These are phyloP conservation scores for Lucinisca nassula DNA, from an alignment of 2,888 invertebrate species.

Conservation along the genomic window DNA sequence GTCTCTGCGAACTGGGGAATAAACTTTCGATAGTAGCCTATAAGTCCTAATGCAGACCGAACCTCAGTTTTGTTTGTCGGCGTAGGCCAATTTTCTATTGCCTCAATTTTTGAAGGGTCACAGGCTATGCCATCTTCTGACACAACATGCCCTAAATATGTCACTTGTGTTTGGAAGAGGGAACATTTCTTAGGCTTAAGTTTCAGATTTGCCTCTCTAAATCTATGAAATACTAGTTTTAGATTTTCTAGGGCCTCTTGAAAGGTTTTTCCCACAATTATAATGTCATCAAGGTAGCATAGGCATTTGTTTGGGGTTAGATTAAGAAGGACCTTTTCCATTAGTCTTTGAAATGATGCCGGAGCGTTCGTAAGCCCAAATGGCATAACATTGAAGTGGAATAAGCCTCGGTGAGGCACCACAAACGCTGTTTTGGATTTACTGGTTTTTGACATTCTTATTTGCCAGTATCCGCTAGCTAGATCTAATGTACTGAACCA, in stretches of 20 bases:
- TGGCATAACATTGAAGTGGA: not conserved
- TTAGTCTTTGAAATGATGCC: constrained; percentile 6
- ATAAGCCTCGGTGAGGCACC: not conserved
- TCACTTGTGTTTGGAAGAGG: constrained; percentile 20
- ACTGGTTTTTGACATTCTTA: not conserved
- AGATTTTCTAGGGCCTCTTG: not conserved
- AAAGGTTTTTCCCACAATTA: constrained; percentile 20
- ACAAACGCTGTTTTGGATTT: not conserved
- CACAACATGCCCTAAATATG: constrained; percentile 19
- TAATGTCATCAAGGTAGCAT: constrained; percentile 29
- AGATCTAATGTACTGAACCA: not conserved
- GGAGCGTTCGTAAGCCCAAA: constrained; percentile 43
- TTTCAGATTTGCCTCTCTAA: constrained; percentile 19
- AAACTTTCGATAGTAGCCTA: constrained; percentile 20
- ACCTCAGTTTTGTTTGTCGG: constrained; percentile 27
- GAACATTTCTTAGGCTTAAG: constrained; percentile 19
- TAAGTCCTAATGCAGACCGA: constrained; percentile 10
- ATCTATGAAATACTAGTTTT: not conserved
- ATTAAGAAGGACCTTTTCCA: not conserved
- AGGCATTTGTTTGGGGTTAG: constrained; percentile 5
- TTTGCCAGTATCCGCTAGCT: constrained; percentile 10
- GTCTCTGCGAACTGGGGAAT: constrained; percentile 13
- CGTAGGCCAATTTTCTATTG: constrained; percentile 14
- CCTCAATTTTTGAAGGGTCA: constrained; percentile 11
- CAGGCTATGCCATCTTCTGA: not conserved